Evolutionary conservation across 2,888 invertebrate species (phyloP).

Genomic region (Cantharis rufa): DNA sequence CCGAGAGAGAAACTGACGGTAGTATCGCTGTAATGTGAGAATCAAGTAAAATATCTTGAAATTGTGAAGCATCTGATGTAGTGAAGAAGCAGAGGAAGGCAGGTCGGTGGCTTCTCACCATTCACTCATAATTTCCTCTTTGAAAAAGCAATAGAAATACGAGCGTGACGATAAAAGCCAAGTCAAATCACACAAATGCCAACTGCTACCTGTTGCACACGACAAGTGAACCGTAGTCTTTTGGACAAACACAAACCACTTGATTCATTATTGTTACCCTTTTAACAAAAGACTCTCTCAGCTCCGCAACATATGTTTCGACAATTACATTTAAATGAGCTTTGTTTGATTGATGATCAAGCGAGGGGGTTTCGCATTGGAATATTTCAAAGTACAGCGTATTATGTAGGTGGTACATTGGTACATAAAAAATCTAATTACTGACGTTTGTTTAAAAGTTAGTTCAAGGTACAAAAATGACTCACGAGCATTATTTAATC

Average conservation of each 20-base stretch:
- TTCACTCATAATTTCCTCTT: slow-evolving; percentile 27
- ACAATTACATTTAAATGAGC: slow-evolving; percentile 5
- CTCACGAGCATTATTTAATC: background rate
- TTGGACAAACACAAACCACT: slow-evolving; percentile 19
- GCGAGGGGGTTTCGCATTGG: background rate
- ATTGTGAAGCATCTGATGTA: slow-evolving; percentile 24
- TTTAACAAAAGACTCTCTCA: slow-evolving; percentile 9
- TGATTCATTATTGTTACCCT: slow-evolving; percentile 9
- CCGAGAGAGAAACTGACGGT: background rate
- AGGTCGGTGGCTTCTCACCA: slow-evolving; percentile 26
- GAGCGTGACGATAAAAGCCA: slow-evolving; percentile 24
- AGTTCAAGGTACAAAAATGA: background rate
- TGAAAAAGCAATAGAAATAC: slow-evolving; percentile 26
- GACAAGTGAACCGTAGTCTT: slow-evolving; percentile 16
- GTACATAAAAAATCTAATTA: background rate
- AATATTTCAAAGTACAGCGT: background rate
- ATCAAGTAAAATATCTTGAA: slow-evolving; percentile 23
- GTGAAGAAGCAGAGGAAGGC: slow-evolving; percentile 19
- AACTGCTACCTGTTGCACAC: slow-evolving; percentile 33
- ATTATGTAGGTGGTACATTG: background rate
- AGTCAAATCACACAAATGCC: slow-evolving; percentile 26
- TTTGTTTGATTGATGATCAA: slow-evolving; percentile 6
- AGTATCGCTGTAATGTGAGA: slow-evolving; percentile 22
- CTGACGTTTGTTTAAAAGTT: background rate
- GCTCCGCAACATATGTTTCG: slow-evolving; percentile 8